Conservation (phyloP, 2,797 vertebrate genomes). For the Sebastolobus altivelis region DNA sequence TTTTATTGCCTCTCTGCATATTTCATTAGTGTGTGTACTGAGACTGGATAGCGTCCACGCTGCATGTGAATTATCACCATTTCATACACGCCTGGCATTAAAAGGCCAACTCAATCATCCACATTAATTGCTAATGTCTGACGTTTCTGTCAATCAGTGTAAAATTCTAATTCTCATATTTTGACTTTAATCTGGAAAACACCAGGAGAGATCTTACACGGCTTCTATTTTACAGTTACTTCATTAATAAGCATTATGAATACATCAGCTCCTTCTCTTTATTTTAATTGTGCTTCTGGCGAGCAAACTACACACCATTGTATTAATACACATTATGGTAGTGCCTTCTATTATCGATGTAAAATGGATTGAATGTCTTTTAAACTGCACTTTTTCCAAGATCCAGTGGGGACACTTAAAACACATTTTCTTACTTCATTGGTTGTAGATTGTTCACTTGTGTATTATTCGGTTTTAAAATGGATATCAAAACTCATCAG, state of each 20-base stretch:
- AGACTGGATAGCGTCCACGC: background rate
- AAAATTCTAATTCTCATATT: background rate
- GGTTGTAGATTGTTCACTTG: background rate
- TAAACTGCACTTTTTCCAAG: background rate
- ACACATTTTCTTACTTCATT: background rate
- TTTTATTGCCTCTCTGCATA: conserved; percentile 19
- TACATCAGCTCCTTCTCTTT: background rate
- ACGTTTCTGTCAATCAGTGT: conserved; percentile 1
- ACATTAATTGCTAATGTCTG: conserved; percentile 12
- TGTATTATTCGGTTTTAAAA: background rate
- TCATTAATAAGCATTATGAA: background rate
- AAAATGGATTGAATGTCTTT: background rate
- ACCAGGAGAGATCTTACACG: background rate
- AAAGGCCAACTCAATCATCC: conserved; percentile 40
- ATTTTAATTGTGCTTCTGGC: conserved; percentile 8
- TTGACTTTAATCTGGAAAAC: background rate
- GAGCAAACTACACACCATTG: background rate
- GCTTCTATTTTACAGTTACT: no score
- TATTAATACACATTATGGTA: background rate
- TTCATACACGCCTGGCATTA: conserved; percentile 22
- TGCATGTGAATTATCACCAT: conserved; percentile 27
- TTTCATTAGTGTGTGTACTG: conserved; percentile 20
- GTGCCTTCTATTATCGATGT: background rate
- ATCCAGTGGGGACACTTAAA: background rate
- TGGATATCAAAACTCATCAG: background rate